phyloP scores from a whole-genome alignment of 1,140 invertebrate genomes.

The Drosophila tropicalis region DNA sequence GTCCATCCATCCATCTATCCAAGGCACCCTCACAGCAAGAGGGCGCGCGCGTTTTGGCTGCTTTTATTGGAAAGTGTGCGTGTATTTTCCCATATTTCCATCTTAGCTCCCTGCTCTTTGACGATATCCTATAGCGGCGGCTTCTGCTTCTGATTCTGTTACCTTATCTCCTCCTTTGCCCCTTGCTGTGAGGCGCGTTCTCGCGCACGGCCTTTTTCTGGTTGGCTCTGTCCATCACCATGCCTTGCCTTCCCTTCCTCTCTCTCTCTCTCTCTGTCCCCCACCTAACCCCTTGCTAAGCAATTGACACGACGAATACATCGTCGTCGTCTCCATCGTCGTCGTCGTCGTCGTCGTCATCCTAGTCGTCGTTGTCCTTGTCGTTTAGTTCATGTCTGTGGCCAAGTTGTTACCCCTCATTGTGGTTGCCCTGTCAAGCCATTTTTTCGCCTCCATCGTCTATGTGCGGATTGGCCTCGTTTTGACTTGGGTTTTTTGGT shows the following conservation, averaged over 20 bases:
- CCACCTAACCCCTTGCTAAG: not conserved
- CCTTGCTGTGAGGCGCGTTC: constrained; percentile 48
- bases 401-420: constrained; percentile 33
- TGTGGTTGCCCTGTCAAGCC: constrained; percentile 43
- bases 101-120: not conserved
- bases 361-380: not conserved
- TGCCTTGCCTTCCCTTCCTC: constrained; percentile 16
- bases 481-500: constrained; percentile 58
- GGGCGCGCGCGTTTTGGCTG: constrained; percentile 57
- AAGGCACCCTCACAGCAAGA: constrained; percentile 55
- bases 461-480: constrained; percentile 63
- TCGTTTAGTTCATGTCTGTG: constrained; percentile 10
- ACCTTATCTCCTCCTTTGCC: not conserved
- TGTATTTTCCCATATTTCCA: constrained; percentile 40
- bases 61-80: constrained; percentile 65
- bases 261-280: not conserved
- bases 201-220: constrained; percentile 65
- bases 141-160: not conserved
- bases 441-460: constrained; percentile 29
- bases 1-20: not conserved
- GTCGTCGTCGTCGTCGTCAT: not conserved
- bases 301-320: not conserved
- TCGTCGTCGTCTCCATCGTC: not conserved
- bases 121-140: not conserved
- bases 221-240: constrained; percentile 53